phyloP scores from a whole-genome alignment of 2,888 invertebrate species.

The Kryphioiulus occultus region DNA sequence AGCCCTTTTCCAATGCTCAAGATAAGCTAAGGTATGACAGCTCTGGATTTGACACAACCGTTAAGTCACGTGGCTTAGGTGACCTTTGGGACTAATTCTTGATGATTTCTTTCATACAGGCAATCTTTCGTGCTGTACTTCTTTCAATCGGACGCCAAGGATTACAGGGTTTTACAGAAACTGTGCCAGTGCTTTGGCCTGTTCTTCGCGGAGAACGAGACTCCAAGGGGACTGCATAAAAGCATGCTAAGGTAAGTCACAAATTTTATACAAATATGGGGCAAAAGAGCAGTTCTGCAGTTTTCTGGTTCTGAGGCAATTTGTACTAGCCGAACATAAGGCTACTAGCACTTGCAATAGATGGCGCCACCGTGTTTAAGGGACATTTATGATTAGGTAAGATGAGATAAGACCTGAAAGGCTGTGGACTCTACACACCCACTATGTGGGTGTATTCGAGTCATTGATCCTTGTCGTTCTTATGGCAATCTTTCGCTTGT shows the following conservation, averaged over 20 bases:
- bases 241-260: slow-evolving; percentile 51
- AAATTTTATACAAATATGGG: not conserved
- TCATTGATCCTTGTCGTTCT: not conserved
- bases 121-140: slow-evolving; percentile 49
- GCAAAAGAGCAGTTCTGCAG: not conserved
- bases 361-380: not conserved
- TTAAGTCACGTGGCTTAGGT: not conserved
- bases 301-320: not conserved
- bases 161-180: slow-evolving; percentile 34
- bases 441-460: not conserved
- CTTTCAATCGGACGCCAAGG: slow-evolving; percentile 34
- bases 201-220: slow-evolving; percentile 33
- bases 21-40: slow-evolving; percentile 7
- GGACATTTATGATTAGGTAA: not conserved
- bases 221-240: slow-evolving; percentile 50
- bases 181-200: slow-evolving; percentile 51
- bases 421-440: not conserved
- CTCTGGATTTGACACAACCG: not conserved
- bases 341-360: not conserved
- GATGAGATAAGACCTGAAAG: not conserved
- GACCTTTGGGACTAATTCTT: not conserved
- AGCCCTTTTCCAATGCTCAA: not conserved
- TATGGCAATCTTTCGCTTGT: not conserved
- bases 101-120: not conserved
- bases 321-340: too few species aligned